Conservation (phyloP, 2,888 invertebrate genomes). For the Nebria brevicollis region DNA sequence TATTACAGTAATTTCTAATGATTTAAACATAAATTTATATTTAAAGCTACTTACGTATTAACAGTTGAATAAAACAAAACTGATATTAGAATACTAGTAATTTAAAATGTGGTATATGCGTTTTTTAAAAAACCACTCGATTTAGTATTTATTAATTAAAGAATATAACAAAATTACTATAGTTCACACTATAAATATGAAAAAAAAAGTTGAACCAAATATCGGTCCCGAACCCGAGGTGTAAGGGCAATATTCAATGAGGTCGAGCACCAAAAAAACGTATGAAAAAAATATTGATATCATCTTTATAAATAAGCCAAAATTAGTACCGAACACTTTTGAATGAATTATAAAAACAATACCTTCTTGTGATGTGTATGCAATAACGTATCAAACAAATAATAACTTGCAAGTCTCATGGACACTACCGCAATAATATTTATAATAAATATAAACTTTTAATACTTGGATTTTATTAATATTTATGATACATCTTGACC, state of each 20-base stretch:
- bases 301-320: background rate
- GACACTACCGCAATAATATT: background rate
- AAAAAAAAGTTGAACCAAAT: background rate
- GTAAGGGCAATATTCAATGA: background rate
- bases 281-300: background rate
- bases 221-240: too few relatives aligned
- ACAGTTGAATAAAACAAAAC: background rate
- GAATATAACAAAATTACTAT: background rate
- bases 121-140: background rate
- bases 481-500: slow-evolving; percentile 43
- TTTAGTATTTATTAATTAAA: background rate
- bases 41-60: too few relatives aligned
- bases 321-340: background rate
- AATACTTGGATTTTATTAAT: slow-evolving; percentile 35
- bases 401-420: background rate
- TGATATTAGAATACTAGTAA: background rate
- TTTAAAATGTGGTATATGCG: background rate
- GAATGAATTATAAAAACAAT: background rate
- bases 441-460: slow-evolving; percentile 22
- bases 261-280: background rate
- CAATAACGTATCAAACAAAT: background rate
- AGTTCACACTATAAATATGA: background rate
- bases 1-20: too few relatives aligned
- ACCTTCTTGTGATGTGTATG: background rate
- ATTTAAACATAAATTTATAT: too few relatives aligned